Evolutionary conservation across 1,140 invertebrate species (phyloP), one percentile per base, ranked within the genome.

Genomic region (Stegodyphus dumicola): DNA sequence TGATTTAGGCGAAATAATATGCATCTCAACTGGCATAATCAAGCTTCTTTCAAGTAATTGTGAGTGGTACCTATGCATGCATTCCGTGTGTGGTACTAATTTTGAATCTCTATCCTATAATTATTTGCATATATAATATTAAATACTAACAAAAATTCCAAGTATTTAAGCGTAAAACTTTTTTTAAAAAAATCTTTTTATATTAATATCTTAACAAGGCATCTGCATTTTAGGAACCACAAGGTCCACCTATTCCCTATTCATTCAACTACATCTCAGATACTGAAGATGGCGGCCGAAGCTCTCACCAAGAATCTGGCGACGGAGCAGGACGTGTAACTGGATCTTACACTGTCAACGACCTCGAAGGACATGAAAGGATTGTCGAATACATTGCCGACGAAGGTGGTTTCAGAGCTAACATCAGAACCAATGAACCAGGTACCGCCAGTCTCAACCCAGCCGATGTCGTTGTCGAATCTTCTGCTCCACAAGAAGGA

Each of bases 341-440:
- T 9, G 74, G 74, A 76, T 76, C 74, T 9, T 76, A 76, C 54
- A 76, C 52, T 6, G 74, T 76, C 7, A 17, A 17, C 54, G 54
- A 76, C 33, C 74, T 60, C 10, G 74, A 76, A 17, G 74, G 74
- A 13, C 51, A 60, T 52, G 15, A 7, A 3, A 10, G 74, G 15
- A 17, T 18, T 9, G 74, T 76, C n/a, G 52, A 76, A 33, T 76
- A 76, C 54, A 48, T 60, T 60, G 74, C 74, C 11, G 74, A 60
- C 33, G 52, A 76, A 52, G n/a, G 9, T 73, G 70, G 70, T 1
- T 73, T 73, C 70, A 48, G 54, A 76, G 74, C 74, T 60, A 18
- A 9, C n/a, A 51, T 76, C 49, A n/a, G 49, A 5, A 76, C 74
- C 74, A 76, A 76, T 33, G 74, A 76, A 76, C 74, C 74, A 13